These are phyloP conservation scores for Adineta ricciae DNA, from an alignment of 2,888 invertebrate species.

Conservation along the genomic window DNA sequence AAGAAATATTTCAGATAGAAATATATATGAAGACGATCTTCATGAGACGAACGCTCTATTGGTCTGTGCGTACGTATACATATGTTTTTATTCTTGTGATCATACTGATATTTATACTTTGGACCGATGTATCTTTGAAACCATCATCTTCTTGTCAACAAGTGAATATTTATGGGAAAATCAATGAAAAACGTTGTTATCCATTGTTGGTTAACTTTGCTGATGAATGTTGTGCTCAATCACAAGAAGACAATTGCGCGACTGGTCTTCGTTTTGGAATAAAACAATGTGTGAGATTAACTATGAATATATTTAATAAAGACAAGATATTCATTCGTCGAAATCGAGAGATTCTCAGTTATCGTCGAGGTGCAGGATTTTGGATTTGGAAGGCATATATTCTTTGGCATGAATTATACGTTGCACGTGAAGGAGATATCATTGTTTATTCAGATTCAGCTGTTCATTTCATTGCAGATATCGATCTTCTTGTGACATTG, in stretches of 20 bases:
- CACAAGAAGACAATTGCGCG: neutral
- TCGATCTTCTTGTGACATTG: neutral
- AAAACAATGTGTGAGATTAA: neutral
- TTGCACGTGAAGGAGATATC: neutral
- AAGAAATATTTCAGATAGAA: no score
- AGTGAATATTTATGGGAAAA: neutral
- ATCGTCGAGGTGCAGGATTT: neutral
- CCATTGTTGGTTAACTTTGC: neutral
- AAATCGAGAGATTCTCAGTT: neutral
- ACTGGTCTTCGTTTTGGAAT: neutral
- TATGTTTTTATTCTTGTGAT: no score
- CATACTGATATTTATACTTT: no score
- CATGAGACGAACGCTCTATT: no score
- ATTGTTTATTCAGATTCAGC: neutral
- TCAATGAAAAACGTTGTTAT: neutral
- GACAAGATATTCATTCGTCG: neutral
- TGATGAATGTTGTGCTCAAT: neutral
- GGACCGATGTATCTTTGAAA: no score
- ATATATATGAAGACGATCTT: no score
- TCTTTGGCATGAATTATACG: neutral
- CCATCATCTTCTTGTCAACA: neutral
- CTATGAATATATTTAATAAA: neutral
- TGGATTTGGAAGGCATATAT: neutral
- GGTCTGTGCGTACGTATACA: no score
- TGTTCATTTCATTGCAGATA: neutral